These are phyloP conservation scores for Bubo blakistoni DNA, from an alignment of 2,113 vertebrate species.

Conservation along the genomic window DNA sequence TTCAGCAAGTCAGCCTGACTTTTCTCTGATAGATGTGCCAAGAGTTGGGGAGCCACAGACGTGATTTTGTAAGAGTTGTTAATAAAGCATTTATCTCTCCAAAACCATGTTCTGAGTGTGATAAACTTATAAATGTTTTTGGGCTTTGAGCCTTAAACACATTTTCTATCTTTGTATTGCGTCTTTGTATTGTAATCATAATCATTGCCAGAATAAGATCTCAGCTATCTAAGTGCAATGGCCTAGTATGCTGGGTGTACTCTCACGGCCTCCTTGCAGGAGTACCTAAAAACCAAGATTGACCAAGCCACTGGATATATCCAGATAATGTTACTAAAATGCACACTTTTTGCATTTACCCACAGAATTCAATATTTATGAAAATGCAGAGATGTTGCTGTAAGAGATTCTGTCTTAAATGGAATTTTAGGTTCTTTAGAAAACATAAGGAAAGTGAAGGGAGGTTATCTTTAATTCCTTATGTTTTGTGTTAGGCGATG, in stretches of 20 bases:
- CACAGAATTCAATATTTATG: background rate
- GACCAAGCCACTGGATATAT: background rate
- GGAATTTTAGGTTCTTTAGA: background rate
- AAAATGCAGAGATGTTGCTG: background rate
- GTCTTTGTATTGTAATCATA: background rate
- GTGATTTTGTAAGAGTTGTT: background rate
- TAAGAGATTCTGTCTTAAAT: background rate
- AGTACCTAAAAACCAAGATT: background rate
- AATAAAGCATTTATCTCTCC: background rate
- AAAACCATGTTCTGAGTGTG: background rate
- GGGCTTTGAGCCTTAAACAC: background rate
- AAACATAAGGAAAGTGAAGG: background rate
- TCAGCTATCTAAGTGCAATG: background rate
- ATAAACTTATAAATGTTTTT: background rate
- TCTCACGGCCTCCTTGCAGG: background rate
- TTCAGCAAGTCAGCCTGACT: fast-evolving
- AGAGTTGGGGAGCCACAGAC: background rate
- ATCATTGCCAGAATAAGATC: fast-evolving
- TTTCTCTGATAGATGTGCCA: background rate
- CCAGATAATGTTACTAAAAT: background rate
- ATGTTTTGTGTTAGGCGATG: background rate
- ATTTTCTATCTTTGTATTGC: background rate
- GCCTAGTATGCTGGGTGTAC: background rate
- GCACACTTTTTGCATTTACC: background rate
- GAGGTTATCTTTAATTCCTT: background rate